Evolutionary conservation across 2,888 invertebrate genomes (phyloP).

Genomic region (Apodemia duryi): DNA sequence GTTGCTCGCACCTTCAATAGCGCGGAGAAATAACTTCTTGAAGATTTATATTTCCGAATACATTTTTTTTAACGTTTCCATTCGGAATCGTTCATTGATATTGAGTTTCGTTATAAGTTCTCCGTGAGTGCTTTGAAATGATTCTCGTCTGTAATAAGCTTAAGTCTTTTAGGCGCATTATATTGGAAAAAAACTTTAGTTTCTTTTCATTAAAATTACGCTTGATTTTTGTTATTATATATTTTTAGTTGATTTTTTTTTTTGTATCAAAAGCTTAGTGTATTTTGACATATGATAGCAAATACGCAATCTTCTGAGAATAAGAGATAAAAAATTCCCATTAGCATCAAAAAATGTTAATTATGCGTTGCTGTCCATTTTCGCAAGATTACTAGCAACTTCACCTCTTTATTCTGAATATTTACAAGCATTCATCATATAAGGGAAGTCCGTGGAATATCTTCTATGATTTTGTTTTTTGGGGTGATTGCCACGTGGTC

Average conservation of each 20-base stretch:
- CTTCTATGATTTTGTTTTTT: too few species aligned
- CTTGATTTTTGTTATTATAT: neutral
- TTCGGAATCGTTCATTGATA: slow-evolving; percentile 66
- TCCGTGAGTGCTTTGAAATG: slow-evolving; percentile 58
- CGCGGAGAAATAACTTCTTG: slow-evolving; percentile 52
- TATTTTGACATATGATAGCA: too few species aligned
- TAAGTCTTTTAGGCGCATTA: slow-evolving; percentile 27
- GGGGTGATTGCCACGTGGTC: too few species aligned
- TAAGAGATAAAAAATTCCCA: too few species aligned
- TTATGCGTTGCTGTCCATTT: too few species aligned
- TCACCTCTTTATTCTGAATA: too few species aligned
- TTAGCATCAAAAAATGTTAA: too few species aligned
- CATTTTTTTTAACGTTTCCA: slow-evolving; percentile 49
- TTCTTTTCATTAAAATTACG: neutral
- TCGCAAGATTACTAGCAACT: too few species aligned
- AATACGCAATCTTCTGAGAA: too few species aligned
- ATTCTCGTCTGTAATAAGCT: slow-evolving; percentile 62
- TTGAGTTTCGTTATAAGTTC: slow-evolving; percentile 69
- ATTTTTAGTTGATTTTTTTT: neutral
- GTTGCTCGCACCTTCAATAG: slow-evolving; percentile 59
- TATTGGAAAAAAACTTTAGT: slow-evolving; percentile 17
- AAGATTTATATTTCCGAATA: slow-evolving; percentile 70
- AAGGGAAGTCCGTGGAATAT: too few species aligned
- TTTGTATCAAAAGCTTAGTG: too few species aligned
- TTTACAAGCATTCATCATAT: too few species aligned